Percentiles rank a stretch among this genome's conserved stretches.
Evolutionary conservation across 2,888 invertebrate species (phyloP).

Genomic region (Dione vanillae): DNA sequence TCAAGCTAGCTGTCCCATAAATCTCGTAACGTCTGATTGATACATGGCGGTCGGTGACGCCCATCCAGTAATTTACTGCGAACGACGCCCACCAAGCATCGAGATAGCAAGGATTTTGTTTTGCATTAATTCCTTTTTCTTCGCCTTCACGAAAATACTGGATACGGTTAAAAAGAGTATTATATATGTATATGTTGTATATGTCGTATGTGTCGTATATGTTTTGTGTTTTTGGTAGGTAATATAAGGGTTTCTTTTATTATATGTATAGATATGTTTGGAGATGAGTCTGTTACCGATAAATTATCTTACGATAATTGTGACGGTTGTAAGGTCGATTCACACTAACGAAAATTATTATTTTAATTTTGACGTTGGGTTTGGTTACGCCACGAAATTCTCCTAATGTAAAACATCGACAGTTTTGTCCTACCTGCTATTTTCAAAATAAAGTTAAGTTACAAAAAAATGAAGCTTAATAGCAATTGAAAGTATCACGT

Average conservation of each 20-base stretch:
- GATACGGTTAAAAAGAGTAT: conserved; percentile 23
- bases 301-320: too few species aligned
- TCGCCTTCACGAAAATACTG: conserved; percentile 39
- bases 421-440: too few species aligned
- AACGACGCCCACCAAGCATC: conserved; percentile 85
- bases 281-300: neutral
- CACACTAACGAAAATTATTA: too few species aligned
- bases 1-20: conserved; percentile 83
- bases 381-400: too few species aligned
- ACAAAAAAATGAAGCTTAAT: too few species aligned
- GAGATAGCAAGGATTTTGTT: conserved; percentile 82
- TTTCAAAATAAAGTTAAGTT: too few species aligned
- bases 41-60: conserved; percentile 85
- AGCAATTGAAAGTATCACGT: too few species aligned
- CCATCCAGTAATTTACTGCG: conserved; percentile 87
- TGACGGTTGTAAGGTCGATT: too few species aligned
- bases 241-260: neutral
- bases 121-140: conserved; percentile 82
- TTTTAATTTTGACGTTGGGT: too few species aligned
- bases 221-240: neutral
- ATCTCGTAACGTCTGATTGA: conserved; percentile 80
- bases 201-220: too few species aligned
- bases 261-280: neutral
- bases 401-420: too few species aligned
- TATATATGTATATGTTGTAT: conserved; percentile 30